phyloP scores from a whole-genome alignment of 2,797 vertebrate species.

The Somateria mollissima region DNA sequence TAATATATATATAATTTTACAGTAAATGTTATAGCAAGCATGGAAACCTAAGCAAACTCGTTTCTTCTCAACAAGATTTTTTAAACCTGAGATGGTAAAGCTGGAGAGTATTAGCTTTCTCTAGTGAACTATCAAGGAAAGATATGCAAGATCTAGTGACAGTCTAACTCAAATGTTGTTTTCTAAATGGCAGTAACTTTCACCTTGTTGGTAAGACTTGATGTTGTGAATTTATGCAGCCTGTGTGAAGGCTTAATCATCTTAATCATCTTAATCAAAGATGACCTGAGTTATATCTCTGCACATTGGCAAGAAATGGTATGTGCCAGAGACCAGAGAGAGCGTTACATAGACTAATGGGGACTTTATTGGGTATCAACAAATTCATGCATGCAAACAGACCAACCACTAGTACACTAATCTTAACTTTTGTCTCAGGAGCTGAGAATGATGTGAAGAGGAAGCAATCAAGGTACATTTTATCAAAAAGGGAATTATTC shows the following conservation, averaged over 20 bases:
- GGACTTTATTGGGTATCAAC: not conserved
- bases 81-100: not conserved
- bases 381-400: not conserved
- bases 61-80: not conserved
- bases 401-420: not conserved
- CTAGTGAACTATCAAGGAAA: not conserved
- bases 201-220: not conserved
- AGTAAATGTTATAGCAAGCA: not conserved
- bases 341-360: not conserved
- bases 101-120: not conserved
- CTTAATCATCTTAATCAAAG: not conserved
- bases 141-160: not conserved
- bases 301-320: not conserved
- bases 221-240: not conserved
- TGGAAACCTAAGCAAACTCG: not conserved
- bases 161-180: not conserved
- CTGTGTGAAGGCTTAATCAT: not conserved
- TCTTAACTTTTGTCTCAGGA: not conserved
- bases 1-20: not conserved
- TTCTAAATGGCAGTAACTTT: not conserved
- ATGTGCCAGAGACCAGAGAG: not conserved
- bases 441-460: not conserved
- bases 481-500: not conserved
- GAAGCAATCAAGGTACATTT: not conserved
- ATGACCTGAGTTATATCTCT: not conserved